Conservation (phyloP, 2,113 vertebrate species). For the Harpagus bidentatus region DNA sequence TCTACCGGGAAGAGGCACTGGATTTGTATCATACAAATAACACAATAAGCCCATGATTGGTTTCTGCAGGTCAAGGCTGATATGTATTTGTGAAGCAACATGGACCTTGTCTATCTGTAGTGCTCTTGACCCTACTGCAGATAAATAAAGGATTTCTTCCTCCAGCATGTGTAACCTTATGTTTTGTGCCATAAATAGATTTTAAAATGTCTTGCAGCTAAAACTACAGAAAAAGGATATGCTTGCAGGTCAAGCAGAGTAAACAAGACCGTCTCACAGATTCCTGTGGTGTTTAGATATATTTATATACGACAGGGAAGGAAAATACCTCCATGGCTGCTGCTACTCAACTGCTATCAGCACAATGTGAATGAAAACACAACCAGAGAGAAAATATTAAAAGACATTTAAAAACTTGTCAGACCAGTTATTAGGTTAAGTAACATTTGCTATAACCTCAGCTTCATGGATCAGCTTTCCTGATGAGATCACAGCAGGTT, state of each 20-base stretch:
- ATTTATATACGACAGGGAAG: neutral
- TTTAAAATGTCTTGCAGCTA: neutral
- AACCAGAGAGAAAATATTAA: neutral
- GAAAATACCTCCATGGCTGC: neutral
- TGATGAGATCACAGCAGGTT: constrained; percentile 28
- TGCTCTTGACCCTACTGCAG: neutral
- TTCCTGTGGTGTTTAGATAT: neutral
- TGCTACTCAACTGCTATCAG: neutral
- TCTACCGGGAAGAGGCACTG: neutral
- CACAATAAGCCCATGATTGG: neutral
- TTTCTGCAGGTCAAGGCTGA: constrained; percentile 9
- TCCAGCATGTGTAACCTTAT: neutral
- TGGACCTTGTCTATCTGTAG: neutral
- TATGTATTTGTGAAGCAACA: neutral
- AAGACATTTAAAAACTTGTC: constrained; percentile 27
- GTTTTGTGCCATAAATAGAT: neutral
- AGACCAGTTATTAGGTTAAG: constrained; percentile 4
- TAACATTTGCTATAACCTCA: neutral
- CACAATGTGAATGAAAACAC: neutral
- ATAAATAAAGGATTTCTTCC: neutral
- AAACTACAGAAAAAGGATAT: neutral
- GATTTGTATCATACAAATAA: neutral
- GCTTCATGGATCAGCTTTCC: constrained; percentile 6
- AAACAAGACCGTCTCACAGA: neutral
- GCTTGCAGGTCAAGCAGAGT: neutral